Percentiles rank a stretch among this genome's conserved stretches.
Conservation (phyloP, 2,113 vertebrate species). For the Microcebus griseorufus region DNA sequence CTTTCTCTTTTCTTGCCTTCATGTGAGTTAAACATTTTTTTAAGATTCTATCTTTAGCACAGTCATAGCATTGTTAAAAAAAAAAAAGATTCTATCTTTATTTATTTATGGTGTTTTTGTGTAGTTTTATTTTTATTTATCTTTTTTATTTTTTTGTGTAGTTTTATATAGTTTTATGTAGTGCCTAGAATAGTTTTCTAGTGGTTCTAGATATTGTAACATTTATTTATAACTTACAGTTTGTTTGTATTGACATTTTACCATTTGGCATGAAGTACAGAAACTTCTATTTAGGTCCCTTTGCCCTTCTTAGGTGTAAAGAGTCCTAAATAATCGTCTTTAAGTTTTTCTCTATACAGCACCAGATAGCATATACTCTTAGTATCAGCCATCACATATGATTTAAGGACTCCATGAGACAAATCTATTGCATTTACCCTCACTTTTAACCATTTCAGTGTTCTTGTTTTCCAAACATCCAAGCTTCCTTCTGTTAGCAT, state of each 20-base stretch:
- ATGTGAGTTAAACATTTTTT: neutral
- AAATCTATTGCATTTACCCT: neutral
- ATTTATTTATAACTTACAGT: neutral
- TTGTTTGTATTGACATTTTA: neutral
- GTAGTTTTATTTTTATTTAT: neutral
- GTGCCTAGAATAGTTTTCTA: neutral
- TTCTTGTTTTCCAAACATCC: neutral
- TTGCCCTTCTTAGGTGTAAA: neutral
- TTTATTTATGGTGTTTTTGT: neutral
- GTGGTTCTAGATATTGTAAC: neutral
- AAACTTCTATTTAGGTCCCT: neutral
- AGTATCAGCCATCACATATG: neutral
- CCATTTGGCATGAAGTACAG: neutral
- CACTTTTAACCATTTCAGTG: neutral
- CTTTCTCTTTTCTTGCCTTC: neutral
- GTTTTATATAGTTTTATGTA: neutral
- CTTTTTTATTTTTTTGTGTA: neutral
- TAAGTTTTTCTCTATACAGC: neutral
- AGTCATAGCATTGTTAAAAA: no score
- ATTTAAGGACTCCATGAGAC: neutral
- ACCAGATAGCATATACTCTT: neutral
- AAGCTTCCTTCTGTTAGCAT: neutral
- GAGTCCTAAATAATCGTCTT: neutral
- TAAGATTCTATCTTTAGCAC: neutral
- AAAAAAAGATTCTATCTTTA: neutral